These are phyloP conservation scores for Acyrthosiphon pisum DNA, from an alignment of 1,140 invertebrate genomes.

Conservation along the genomic window DNA sequence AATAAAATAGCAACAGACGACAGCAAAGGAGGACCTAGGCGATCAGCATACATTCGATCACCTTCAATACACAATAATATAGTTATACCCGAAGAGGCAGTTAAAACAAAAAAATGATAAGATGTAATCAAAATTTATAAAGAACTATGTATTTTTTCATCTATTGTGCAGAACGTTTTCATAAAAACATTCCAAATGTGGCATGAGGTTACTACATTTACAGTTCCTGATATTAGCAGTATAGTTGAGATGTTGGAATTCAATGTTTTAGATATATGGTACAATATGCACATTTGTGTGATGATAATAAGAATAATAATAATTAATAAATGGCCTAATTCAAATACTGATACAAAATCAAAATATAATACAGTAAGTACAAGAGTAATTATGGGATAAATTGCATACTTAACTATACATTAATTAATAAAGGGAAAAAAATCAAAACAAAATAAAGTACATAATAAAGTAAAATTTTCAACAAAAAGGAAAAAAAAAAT, in stretches of 20 bases:
- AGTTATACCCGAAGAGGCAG: constrained; percentile 45
- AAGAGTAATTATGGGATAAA: neutral
- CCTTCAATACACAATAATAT: constrained; percentile 27
- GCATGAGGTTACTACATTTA: neutral
- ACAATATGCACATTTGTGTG: constrained; percentile 15
- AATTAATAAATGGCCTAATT: neutral
- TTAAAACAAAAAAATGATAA: constrained; percentile 36
- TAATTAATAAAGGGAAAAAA: constrained; percentile 23
- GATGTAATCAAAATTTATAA: neutral
- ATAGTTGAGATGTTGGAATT: neutral
- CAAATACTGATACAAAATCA: constrained; percentile 22
- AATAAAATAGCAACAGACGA: neutral
- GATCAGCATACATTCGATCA: neutral
- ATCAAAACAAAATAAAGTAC: neutral
- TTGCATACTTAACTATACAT: constrained; percentile 19
- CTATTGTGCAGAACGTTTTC: neutral
- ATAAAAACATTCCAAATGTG: neutral
- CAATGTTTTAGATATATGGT: neutral
- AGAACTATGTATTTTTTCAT: neutral
- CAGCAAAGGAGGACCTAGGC: neutral
- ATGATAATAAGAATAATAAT: neutral
- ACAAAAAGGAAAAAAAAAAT: constrained; percentile 2
- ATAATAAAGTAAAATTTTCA: constrained; percentile 9
- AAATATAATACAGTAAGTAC: constrained; percentile 42
- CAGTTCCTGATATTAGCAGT: neutral